phyloP scores from a whole-genome alignment of 2,113 vertebrate genomes.

The Empidonax alnorum region DNA sequence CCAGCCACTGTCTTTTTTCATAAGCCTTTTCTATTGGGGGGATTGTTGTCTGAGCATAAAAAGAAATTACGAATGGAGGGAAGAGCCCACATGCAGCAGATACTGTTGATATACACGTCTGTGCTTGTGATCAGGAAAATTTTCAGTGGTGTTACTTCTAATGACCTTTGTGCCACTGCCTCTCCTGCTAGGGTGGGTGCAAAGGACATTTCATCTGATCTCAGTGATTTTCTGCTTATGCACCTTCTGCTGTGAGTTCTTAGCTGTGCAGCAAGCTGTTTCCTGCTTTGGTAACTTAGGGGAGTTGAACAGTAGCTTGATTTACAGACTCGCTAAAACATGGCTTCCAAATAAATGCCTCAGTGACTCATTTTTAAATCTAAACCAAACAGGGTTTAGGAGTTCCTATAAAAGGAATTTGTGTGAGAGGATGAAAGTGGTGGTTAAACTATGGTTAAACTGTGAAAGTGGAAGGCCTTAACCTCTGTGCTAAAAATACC shows the following conservation, averaged over 20 bases:
- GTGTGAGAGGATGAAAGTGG: background rate
- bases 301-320: background rate
- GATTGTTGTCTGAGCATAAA: background rate
- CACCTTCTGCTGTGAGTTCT: background rate
- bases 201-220: background rate
- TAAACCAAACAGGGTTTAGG: background rate
- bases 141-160: background rate
- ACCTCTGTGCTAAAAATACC: background rate
- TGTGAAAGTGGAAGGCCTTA: background rate
- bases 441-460: background rate
- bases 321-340: background rate
- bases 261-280: background rate
- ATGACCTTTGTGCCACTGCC: background rate
- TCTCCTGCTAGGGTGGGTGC: background rate
- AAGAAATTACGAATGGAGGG: background rate
- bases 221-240: background rate
- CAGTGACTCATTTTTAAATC: background rate
- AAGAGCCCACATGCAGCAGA: background rate
- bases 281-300: background rate
- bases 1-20: background rate
- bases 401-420: background rate
- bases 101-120: fast-evolving
- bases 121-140: background rate
- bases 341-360: background rate
- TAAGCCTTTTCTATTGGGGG: background rate